Conservation (phyloP, 2,113 vertebrate species). For the Anolis sagrei region DNA sequence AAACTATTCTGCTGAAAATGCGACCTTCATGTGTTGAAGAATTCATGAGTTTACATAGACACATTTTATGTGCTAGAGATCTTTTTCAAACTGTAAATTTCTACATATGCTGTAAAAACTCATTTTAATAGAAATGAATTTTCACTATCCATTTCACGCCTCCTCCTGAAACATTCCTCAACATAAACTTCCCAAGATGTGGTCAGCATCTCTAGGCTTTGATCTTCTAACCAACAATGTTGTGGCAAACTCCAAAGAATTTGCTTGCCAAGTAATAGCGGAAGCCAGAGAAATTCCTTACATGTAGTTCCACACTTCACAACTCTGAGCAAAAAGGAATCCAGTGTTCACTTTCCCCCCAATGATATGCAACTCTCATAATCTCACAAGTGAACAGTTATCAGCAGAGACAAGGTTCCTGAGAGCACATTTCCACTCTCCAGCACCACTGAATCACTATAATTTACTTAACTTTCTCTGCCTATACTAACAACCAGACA, state of each 20-base stretch:
- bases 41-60: neutral
- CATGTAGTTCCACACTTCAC: conserved; percentile 48
- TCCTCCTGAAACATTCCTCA: neutral
- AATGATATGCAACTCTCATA: conserved; percentile 47
- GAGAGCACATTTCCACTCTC: neutral
- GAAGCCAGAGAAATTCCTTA: neutral
- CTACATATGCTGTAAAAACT: neutral
- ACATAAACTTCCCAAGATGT: neutral
- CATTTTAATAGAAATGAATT: neutral
- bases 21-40: neutral
- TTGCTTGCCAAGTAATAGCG: conserved; percentile 24
- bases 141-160: conserved; percentile 1
- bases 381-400: neutral
- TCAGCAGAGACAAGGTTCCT: neutral
- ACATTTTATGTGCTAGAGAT: neutral
- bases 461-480: neutral
- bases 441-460: too few species aligned
- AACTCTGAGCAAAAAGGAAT: conserved; percentile 15
- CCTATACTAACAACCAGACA: neutral
- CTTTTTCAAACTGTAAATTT: conserved; percentile 4
- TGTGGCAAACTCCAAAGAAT: conserved; percentile 42
- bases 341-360: conserved; percentile 18
- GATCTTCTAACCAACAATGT: conserved; percentile 40
- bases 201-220: conserved; percentile 22
- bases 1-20: too few species aligned